Evolutionary conservation across 1,140 invertebrate species (phyloP), one percentile per base, ranked within the genome.

Genomic region (Camponotus floridanus): DNA sequence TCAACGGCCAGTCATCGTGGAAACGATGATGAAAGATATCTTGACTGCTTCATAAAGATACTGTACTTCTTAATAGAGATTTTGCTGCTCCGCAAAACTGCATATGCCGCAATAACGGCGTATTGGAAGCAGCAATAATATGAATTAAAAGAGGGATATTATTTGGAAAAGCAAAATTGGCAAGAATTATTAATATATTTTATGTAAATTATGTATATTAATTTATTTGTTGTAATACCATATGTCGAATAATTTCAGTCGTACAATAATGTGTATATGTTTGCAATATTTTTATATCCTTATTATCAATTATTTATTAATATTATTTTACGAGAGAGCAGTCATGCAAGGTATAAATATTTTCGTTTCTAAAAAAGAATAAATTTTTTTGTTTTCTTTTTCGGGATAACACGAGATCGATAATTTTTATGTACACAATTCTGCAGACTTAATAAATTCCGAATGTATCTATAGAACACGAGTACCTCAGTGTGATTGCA

Each of bases 1-100:
- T 76, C 81, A 71, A 59, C 80, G 62, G 36, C 36, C 42, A 33
- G 55, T 39, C 18, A 48, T 73, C 31, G 15, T 33, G 39, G 21
- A 33, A 83, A 39, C 79, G 18, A 36, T 42, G 78, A 70, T 80
- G 55, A 74, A 83, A 21, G 68, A 83, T 74, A 48, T 13, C 67
- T 13, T 18, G 39, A 51, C 21, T 42, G 26, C 13, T 31, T 55
- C 9, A 33, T 42, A 59, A 68, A 21, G 33, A 33, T 78, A 36
- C 2, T 31, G 9, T 33, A 31, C 5, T 76, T 31, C 0, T 18
- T 0, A 36, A 78, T n/a, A 51, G 9, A 18, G 0, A 26, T 39
- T 78, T 1, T 13, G 1, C 31, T 55, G 31, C 26, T 18, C 31
- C 11, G 0, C 31, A 33, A 39, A 74, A 61, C 4, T 61, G n/a